Base-by-base conservation (phyloP, 2,113 vertebrate genomes). In the Esox niger region DNA sequence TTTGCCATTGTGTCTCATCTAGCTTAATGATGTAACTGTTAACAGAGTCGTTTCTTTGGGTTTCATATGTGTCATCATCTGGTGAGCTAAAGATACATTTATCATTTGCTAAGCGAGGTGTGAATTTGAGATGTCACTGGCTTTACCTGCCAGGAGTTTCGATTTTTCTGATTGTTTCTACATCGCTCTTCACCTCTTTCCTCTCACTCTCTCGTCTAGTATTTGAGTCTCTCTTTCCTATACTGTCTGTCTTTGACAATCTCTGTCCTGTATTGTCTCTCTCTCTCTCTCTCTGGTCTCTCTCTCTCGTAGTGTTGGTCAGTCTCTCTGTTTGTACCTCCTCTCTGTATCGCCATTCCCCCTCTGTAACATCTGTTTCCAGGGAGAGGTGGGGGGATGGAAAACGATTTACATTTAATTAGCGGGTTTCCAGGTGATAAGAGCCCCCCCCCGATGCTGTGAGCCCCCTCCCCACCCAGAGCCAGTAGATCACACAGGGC, bases 331-430 rank as follows among this genome's bases (percentile, higher is more conserved):
- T 46, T 52, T 21, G 23, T 67, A 15, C 58, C 9, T 52, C 31
- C 15, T 25, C 31, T 23, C 32, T 13, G 25, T 68, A 9, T 29
- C 54, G 17, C 49, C 67, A 8, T 62, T 23, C 21, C 32, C 26
- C 25, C 33, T 32, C 38, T 4, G 60, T 71, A 81, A 87, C 85
- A 88, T 87, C 84, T 89, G 87, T 82, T 89, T 87, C 72, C n/a
- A 64, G 71, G 85, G 71, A 87, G 82, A 73, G 71, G 79, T 52
- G n/a, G n/a, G 79, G 60, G 67, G 63, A 77, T 58, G 72, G 84
- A 80, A 32, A 73, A 85, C 78, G 80, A 81, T 82, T 79, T 84
- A 79, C 81, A 88, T 88, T 88, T 87, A 90, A 88, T 88, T 89
- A 86, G 85, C 73, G 68, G 73, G 79, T 87, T 87, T 86, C 79